Base-by-base conservation (phyloP, 2,888 invertebrate genomes). In the Hedychridium roseum region DNA sequence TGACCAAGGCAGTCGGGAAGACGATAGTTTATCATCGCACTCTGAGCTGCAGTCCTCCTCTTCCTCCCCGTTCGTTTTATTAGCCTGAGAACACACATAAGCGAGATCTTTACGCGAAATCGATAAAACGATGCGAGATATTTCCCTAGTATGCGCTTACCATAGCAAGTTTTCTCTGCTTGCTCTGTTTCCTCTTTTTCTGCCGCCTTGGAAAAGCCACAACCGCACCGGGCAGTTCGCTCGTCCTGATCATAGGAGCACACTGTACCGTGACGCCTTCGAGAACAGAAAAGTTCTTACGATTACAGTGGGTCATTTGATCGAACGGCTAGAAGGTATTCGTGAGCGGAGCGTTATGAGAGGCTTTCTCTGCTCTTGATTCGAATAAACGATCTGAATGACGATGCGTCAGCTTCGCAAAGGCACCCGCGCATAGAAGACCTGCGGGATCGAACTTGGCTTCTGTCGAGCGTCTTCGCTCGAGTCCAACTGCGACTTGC, bases 191-290 rank as follows among this genome's bases (percentile, higher is more conserved):
- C 68, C 71, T 78, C 68, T 77, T 79, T 70, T 69, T 76, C 54
- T 64, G 73, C 62, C 74, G 68, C 54, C 73, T 74, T 59, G 68
- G 64, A 51, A 60, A 73, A 31, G 66, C 57, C 38, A 57, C 50
- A 43, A 60, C 55, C 43, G 61, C 57, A 44, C 66, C 50, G 41
- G 63, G 45, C 40, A 62, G 50, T 44, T 72, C 70, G 54, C 54
- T 68, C 50, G 64, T 71, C 64, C 76, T 73, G 60, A 74, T 66
- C 70, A 76, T 76, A 32, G 75, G 70, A 11, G 73, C 75, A 48
- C 71, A 64, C 68, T 76, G 78, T 57, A 79, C 70, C 56, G 79
- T 78, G 54, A 79, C 71, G 65, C 78, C 79, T 79, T 71, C 44
- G 27, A 26, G 32, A 57, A 16, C 30, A 36, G 12, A 27, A 18